Conservation (phyloP, 2,797 vertebrate species). For the Sebastes itinus region DNA sequence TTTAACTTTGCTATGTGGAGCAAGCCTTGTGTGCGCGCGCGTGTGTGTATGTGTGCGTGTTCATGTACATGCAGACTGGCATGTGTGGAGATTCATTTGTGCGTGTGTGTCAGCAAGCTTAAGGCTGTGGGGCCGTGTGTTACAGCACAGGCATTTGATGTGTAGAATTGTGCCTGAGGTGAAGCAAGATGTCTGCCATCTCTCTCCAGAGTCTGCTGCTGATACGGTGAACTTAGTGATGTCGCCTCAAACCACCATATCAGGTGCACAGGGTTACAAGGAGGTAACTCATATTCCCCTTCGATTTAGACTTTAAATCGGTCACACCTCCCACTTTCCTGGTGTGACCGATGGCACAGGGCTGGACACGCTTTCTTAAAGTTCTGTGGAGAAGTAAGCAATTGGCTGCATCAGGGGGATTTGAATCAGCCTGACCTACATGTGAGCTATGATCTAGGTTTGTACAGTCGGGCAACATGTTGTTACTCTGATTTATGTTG, state of each 20-base stretch:
- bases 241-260: conserved; percentile 78
- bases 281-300: conserved; percentile 71
- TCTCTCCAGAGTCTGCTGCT: conserved; percentile 77
- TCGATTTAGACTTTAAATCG: conserved; percentile 75
- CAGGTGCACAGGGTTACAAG: conserved; percentile 66
- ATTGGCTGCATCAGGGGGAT: conserved; percentile 68
- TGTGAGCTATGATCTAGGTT: conserved; percentile 46
- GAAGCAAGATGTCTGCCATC: conserved; percentile 84
- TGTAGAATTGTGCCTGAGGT: conserved; percentile 79
- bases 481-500: conserved; percentile 18
- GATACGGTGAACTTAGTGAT: conserved; percentile 76
- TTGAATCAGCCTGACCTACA: conserved; percentile 73
- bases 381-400: conserved; percentile 72
- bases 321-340: conserved; percentile 71
- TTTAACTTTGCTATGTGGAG: conserved; percentile 74
- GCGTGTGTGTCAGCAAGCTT: conserved; percentile 66
- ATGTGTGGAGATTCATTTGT: conserved; percentile 36
- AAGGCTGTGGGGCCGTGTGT: conserved; percentile 72
- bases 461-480: conserved; percentile 33
- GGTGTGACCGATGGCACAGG: conserved; percentile 70
- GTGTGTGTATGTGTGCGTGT: neutral
- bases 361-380: conserved; percentile 73
- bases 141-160: conserved; percentile 81
- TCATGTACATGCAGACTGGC: conserved; percentile 37
- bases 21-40: conserved; percentile 33